Conservation (phyloP, 2,797 vertebrate species). For the Eurystomus glaucurus region DNA sequence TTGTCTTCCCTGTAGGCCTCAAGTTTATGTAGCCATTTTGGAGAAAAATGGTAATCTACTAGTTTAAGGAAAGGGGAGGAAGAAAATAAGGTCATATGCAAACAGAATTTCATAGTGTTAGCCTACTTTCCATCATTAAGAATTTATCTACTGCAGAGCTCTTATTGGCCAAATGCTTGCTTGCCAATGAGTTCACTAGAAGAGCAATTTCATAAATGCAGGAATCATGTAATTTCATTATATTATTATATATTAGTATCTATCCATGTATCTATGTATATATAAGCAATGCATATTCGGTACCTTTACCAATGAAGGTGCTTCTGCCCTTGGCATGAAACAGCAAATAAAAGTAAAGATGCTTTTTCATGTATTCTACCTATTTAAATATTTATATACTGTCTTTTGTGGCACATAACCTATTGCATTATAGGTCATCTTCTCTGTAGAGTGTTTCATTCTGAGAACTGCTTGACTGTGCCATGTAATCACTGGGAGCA, state of each 20-base stretch:
- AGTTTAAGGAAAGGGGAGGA: neutral
- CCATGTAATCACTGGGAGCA: constrained; percentile 29
- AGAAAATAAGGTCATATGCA: constrained; percentile 41
- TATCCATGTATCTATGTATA: neutral
- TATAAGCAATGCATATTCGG: neutral
- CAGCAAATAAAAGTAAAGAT: constrained; percentile 69
- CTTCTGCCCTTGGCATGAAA: constrained; percentile 54
- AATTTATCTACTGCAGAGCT: constrained; percentile 61
- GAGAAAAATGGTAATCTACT: neutral
- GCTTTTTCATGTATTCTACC: constrained; percentile 65
- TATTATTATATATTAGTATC: neutral
- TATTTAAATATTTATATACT: constrained; percentile 80
- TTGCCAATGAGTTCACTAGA: constrained; percentile 33
- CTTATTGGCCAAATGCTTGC: constrained; percentile 33
- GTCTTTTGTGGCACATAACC: constrained; percentile 69
- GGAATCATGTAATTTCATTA: neutral
- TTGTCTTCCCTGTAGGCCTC: constrained; percentile 20
- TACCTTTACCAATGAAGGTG: neutral
- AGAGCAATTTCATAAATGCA: constrained; percentile 47
- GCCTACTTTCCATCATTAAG: constrained; percentile 56
- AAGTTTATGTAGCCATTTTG: constrained; percentile 30
- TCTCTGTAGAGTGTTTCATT: constrained; percentile 59
- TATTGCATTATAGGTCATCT: constrained; percentile 72
- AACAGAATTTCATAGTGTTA: constrained; percentile 57
- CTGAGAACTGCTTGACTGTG: constrained; percentile 37